phyloP scores from a whole-genome alignment of 1,140 invertebrate species.

The Babylonia areolata region DNA sequence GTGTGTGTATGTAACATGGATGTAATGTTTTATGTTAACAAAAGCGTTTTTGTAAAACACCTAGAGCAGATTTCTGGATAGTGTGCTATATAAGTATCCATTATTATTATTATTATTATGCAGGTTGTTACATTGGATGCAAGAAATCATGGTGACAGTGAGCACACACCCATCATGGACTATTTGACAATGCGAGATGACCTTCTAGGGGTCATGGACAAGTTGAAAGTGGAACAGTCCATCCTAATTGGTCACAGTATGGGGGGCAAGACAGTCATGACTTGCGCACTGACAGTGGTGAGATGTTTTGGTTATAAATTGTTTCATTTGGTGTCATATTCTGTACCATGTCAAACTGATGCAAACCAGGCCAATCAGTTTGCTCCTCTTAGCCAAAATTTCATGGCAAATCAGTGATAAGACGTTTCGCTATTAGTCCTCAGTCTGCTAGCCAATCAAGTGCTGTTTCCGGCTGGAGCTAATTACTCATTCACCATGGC shows the following conservation, averaged over 20 bases:
- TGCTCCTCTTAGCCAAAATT: too few relatives aligned
- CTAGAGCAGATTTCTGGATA: too few relatives aligned
- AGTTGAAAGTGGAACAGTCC: constrained; percentile 81
- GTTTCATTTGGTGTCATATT: neutral
- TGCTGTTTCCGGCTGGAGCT: too few relatives aligned
- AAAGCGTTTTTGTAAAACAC: too few relatives aligned
- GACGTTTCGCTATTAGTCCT: too few relatives aligned
- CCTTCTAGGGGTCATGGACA: constrained; percentile 81
- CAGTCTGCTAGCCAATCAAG: too few relatives aligned
- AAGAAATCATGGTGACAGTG: constrained; percentile 94
- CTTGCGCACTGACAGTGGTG: constrained; percentile 83
- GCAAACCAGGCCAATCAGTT: too few relatives aligned
- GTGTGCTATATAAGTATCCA: neutral
- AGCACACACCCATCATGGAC: constrained; percentile 83
- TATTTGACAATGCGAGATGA: constrained; percentile 86
- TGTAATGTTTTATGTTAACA: too few relatives aligned
- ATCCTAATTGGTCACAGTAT: constrained; percentile 91
- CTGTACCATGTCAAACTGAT: too few relatives aligned
- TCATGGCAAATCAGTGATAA: too few relatives aligned
- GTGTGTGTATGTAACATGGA: too few relatives aligned
- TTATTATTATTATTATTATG: constrained; percentile 18
- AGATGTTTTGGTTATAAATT: constrained; percentile 37
- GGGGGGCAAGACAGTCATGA: constrained; percentile 91
- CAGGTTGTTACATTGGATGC: constrained; percentile 88
- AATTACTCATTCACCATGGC: too few relatives aligned